Evolutionary conservation across 2,113 vertebrate species (phyloP).

Genomic region (Montifringilla adamsi): DNA sequence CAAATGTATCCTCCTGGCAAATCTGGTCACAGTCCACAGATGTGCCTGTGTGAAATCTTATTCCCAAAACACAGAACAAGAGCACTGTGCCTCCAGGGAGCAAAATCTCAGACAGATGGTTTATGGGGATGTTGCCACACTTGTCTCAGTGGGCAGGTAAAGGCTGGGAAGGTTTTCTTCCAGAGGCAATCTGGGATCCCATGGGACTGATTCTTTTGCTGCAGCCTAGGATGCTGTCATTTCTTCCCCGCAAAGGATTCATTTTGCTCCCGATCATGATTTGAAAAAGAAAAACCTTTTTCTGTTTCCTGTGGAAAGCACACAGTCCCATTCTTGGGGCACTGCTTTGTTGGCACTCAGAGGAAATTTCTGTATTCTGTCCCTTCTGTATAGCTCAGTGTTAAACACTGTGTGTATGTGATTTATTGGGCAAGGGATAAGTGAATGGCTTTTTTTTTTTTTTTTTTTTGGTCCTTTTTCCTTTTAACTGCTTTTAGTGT

Average conservation of each 20-base stretch:
- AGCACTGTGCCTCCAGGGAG: not conserved
- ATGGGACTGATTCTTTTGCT: not conserved
- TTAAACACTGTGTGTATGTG: not conserved
- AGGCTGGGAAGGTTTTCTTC: not conserved
- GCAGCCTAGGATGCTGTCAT: not conserved
- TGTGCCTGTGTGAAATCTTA: not conserved
- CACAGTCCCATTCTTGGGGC: not conserved
- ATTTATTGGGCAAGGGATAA: not conserved
- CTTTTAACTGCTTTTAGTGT: not conserved
- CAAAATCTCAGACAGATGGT: not conserved
- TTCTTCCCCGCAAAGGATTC: not conserved
- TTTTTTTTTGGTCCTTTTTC: not conserved
- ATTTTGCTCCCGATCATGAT: not conserved
- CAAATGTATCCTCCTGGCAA: not conserved
- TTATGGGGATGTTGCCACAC: not conserved
- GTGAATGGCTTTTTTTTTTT: not conserved
- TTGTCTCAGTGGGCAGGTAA: not conserved
- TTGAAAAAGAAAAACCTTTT: not conserved
- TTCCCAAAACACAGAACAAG: not conserved
- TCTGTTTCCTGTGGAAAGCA: not conserved
- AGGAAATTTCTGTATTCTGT: not conserved
- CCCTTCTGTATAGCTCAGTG: not conserved
- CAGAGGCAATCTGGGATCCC: not conserved
- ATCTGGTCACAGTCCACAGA: not conserved
- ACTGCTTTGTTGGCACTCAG: not conserved